Evolutionary conservation across 2,888 invertebrate species (phyloP), one percentile per base, ranked within the genome.

Genomic region (Pinctada fucata): DNA sequence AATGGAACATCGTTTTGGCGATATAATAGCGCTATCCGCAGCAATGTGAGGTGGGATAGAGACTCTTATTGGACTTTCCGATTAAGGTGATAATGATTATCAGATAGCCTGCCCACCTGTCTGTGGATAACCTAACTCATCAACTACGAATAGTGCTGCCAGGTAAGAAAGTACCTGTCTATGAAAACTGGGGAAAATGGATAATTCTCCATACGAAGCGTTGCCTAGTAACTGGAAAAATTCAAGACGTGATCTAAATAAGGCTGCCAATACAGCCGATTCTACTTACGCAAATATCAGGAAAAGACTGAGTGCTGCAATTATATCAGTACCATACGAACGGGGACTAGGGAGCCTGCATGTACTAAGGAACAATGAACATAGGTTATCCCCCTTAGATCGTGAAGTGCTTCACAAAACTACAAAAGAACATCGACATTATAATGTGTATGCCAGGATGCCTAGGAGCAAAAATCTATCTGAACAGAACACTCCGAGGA

Each of bases 141-240:
- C 31, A 31, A 31, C 31, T 31, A 31, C 31, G 31, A 31, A 31
- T 31, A 31, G 31, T 31, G 31, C 31, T 31, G 31, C 31, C 31
- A 31, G 31, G 31, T 31, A 31, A 72, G 16, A 71, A 51, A 45
- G 10, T 45, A n/a, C 67, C 8, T 45, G 58, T 31, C 45, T n/a
- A 48, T 47, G 73, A 73, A 52, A 63, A 64, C 71, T 64, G 63
- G 52, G 67, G 64, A 50, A 16, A 63, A 79, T 79, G 79, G 75
- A 79, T 68, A 63, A 70, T 76, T 58, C 75, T 72, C 70, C 71
- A 47, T 76, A 71, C 72, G 72, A 63, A 63, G 71, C 72, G 79
- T 79, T 79, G 79, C 79, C 79, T 79, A 79, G 79, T 79, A 76
- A 79, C 79, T 52, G 65, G 50, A 75, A 58, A 76, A 71, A 79